Percentiles rank a stretch among this genome's conserved stretches.
Evolutionary conservation across 2,888 invertebrate species (phyloP).

Genomic region (Apeira syringaria): DNA sequence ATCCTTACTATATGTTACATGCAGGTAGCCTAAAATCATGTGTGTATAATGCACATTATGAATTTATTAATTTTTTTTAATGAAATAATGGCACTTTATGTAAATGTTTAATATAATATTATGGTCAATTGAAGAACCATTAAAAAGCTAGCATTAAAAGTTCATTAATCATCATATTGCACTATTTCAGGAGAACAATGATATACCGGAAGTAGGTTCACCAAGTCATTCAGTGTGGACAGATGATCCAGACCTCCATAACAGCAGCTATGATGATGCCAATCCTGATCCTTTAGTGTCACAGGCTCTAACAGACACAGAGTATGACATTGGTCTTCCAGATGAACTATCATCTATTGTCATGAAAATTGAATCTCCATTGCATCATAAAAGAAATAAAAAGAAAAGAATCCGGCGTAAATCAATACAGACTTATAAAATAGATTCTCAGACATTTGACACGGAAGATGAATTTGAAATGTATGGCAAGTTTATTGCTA

Average conservation of each 20-base stretch:
- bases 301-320: conserved; percentile 52
- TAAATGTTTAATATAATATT: too few relatives aligned
- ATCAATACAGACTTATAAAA: conserved; percentile 37
- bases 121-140: too few relatives aligned
- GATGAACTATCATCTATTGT: conserved; percentile 33
- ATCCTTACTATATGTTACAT: too few relatives aligned
- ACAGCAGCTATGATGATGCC: conserved; percentile 42
- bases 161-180: neutral
- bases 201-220: conserved; percentile 53
- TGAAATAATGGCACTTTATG: too few relatives aligned
- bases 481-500: conserved; percentile 63
- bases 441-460: conserved; percentile 26
- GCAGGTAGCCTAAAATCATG: too few relatives aligned
- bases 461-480: conserved; percentile 67
- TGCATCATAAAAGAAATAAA: conserved; percentile 46
- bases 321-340: conserved; percentile 45
- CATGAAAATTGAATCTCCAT: conserved; percentile 33
- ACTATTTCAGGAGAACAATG: conserved; percentile 46
- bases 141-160: too few relatives aligned
- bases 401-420: conserved; percentile 55
- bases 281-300: conserved; percentile 57
- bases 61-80: too few relatives aligned
- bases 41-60: too few relatives aligned
- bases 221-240: conserved; percentile 58
- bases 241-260: conserved; percentile 37